Conservation (phyloP, 2,797 vertebrate species). For the Chromis chromis region DNA sequence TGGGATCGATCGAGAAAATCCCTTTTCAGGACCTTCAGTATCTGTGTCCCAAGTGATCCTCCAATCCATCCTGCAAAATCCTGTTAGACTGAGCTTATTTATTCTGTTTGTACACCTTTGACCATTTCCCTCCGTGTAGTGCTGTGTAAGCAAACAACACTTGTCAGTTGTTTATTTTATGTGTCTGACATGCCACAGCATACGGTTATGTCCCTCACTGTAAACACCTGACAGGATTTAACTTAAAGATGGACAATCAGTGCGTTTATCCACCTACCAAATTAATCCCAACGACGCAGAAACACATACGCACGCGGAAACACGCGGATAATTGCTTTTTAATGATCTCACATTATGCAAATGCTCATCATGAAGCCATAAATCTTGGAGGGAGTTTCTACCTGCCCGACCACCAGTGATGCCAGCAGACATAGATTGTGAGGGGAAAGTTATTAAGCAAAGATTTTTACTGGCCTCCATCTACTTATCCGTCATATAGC, state of each 20-base stretch:
- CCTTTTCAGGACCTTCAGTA: neutral
- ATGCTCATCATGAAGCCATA: slow-evolving; percentile 79
- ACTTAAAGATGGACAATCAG: slow-evolving; percentile 56
- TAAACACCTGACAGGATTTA: slow-evolving; percentile 60
- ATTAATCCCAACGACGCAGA: slow-evolving; percentile 66
- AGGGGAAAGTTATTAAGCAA: slow-evolving; percentile 28
- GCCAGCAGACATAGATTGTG: slow-evolving; percentile 54
- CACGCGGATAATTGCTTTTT: slow-evolving; percentile 83
- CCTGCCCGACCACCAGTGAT: slow-evolving; percentile 68
- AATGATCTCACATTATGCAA: slow-evolving; percentile 88
- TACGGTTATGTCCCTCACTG: slow-evolving; percentile 45
- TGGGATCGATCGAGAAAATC: neutral
- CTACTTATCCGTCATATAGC: neutral
- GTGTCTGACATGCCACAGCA: slow-evolving; percentile 37
- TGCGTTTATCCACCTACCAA: slow-evolving; percentile 43
- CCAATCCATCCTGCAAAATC: too few species aligned
- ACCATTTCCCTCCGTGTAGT: slow-evolving; percentile 6
- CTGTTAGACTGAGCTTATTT: too few species aligned
- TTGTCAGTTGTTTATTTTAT: slow-evolving; percentile 48
- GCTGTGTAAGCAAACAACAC: slow-evolving; percentile 32
- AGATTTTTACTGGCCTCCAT: slow-evolving; percentile 10
- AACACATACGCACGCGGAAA: slow-evolving; percentile 47
- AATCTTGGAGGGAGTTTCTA: slow-evolving; percentile 77
- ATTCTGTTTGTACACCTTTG: neutral
- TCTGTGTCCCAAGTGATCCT: too few species aligned